Percentiles rank a stretch among this genome's conserved stretches.
These are phyloP conservation scores for Olivierus martensii DNA, from an alignment of 1,140 invertebrate species.

Conservation along the genomic window DNA sequence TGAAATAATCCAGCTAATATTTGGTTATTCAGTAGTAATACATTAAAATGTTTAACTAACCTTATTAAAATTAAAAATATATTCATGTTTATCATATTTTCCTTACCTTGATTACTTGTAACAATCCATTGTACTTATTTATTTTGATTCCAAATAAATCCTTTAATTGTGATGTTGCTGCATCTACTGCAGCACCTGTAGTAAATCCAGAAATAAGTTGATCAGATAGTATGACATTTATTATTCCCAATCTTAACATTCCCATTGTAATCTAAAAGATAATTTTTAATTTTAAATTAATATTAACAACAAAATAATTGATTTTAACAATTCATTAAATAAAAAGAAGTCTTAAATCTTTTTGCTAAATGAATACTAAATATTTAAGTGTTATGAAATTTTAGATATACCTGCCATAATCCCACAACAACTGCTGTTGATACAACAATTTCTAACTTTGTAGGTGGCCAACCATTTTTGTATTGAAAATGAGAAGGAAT, in stretches of 20 bases:
- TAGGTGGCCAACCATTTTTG: conserved; percentile 27
- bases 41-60: too few relatives aligned
- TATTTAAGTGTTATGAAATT: too few relatives aligned
- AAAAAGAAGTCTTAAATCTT: too few relatives aligned
- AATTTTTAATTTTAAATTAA: neutral
- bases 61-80: too few relatives aligned
- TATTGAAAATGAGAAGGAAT: neutral
- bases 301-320: too few relatives aligned
- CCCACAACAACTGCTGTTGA: conserved; percentile 52
- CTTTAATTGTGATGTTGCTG: conserved; percentile 35
- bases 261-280: conserved; percentile 30
- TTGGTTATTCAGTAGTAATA: too few relatives aligned
- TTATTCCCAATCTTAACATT: conserved; percentile 30
- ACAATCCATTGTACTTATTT: too few relatives aligned
- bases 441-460: conserved; percentile 48
- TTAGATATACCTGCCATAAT: conserved; percentile 52
- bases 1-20: too few relatives aligned
- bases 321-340: too few relatives aligned
- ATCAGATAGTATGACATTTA: conserved; percentile 36
- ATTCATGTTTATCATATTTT: too few relatives aligned
- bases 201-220: conserved; percentile 37
- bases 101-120: too few relatives aligned
- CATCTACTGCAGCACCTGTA: conserved; percentile 36
- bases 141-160: conserved; percentile 28
- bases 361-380: too few relatives aligned